Evolutionary conservation across 2,797 vertebrate species (phyloP), one percentile per base, ranked within the genome.

Genomic region (Lutjanus argentimaculatus): DNA sequence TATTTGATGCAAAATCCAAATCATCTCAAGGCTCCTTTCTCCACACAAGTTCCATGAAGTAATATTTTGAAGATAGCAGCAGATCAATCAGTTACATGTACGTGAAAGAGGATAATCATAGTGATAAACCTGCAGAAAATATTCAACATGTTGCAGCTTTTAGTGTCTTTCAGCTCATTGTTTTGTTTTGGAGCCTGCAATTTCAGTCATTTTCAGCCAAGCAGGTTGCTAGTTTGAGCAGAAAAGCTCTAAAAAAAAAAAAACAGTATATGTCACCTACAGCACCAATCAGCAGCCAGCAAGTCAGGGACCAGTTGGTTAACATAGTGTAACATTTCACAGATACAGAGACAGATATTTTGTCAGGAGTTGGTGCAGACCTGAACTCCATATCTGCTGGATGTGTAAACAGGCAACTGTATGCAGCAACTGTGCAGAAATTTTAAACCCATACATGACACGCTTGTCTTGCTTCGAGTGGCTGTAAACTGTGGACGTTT

Each of bases 1-100:
- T 70, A 49, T 80, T 67, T 59, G 57, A 59, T 61, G 15, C 14
- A 46, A 56, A 46, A 82, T 65, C 42, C 25, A 72, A 71, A 30
- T 21, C 16, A 49, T 76, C 53, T 21, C 42, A 17, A 36, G 48
- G 40, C 6, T 75, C 12, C 61, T 21, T 10, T 67, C 67, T 71
- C 14, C 8, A n/a, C 16, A 51, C 1, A 0, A 19, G 14, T 21
- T 65, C 8, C 16, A 40, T 1, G 2, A n/a, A 8, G 21, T 57
- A 36, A 36, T 36, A 36, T 36, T 36, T 6, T 36, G 30, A 36
- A 4, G 30, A 36, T 36, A 36, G 30, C 30, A 4, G 5, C 52
- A 0, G 14, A 22, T 72, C 19, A 52, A 43, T 51, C 12, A 14
- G 14, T 43, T 12, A 21, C 59, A 43, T 4, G 25, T 17, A 25